phyloP scores from a whole-genome alignment of 2,113 vertebrate genomes.

The Oreocharis arfaki region DNA sequence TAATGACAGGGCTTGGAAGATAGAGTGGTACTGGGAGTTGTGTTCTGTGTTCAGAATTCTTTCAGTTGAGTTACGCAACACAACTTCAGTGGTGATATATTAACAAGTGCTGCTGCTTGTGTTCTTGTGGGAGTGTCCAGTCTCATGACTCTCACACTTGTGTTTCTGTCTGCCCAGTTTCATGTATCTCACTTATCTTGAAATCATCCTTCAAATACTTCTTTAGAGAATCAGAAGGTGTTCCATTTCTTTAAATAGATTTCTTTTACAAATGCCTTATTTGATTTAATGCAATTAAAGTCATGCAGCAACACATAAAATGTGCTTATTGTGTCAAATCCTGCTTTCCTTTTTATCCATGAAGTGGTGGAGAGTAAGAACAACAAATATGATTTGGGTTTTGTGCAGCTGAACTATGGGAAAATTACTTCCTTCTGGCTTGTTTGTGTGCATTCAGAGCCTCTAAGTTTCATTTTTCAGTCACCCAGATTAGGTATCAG shows the following conservation, averaged over 20 bases:
- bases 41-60: not conserved
- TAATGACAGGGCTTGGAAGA: not conserved
- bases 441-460: not conserved
- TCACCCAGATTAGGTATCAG: slow-evolving; percentile 30
- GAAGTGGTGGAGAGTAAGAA: not conserved
- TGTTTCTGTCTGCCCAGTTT: not conserved
- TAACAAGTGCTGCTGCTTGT: not conserved
- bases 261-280: not conserved
- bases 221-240: not conserved
- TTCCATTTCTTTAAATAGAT: not conserved
- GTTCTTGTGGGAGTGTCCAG: not conserved
- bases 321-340: slow-evolving; percentile 21
- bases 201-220: not conserved
- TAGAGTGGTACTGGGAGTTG: not conserved
- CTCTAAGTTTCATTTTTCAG: slow-evolving; percentile 39
- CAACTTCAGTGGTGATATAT: not conserved
- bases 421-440: slow-evolving; percentile 65
- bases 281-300: not conserved
- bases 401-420: slow-evolving; percentile 54
- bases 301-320: not conserved
- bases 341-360: slow-evolving; percentile 68
- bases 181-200: not conserved
- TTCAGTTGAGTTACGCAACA: not conserved
- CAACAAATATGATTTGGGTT: slow-evolving; percentile 51
- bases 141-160: not conserved